A percentile compares a stretch with the other conserved stretches of the same genome.
phyloP scores from a whole-genome alignment of 2,797 vertebrate species.

The Cirrhinus molitorella region DNA sequence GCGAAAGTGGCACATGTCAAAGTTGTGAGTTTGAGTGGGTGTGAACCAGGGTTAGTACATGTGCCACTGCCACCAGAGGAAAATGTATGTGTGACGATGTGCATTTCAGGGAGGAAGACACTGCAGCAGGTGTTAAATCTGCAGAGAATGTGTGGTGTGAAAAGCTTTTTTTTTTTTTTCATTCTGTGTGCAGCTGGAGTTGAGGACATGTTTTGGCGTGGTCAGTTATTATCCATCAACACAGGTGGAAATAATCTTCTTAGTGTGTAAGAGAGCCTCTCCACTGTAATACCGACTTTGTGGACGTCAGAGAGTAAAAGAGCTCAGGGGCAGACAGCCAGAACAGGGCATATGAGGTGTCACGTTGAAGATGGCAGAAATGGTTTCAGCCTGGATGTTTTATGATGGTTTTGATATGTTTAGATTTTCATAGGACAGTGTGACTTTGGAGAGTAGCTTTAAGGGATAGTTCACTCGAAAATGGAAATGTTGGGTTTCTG shows the following conservation, averaged over 20 bases:
- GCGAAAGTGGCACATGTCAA: not conserved
- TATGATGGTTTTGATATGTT: not conserved
- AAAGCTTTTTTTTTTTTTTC: not conserved
- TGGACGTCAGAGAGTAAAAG: not conserved
- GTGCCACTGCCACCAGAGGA: not conserved
- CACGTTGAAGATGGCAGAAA: not conserved
- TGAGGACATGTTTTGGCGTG: not conserved
- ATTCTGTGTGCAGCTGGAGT: not conserved
- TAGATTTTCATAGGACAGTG: not conserved
- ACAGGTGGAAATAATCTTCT: not conserved
- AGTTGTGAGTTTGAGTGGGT: too few relatives aligned
- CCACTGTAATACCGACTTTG: not conserved
- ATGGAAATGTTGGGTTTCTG: not conserved
- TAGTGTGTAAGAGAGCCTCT: not conserved
- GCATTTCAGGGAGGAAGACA: not conserved
- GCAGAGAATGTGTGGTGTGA: not conserved
- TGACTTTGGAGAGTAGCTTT: not conserved
- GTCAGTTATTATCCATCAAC: not conserved
- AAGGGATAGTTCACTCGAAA: not conserved
- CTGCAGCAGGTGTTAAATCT: slow-evolving; percentile 12
- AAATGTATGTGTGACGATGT: slow-evolving; percentile 22
- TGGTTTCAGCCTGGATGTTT: not conserved
- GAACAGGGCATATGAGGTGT: not conserved
- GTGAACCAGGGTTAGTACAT: not conserved
- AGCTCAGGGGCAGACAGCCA: not conserved